Evolutionary conservation across 2,888 invertebrate genomes (phyloP).

Genomic region (Urechis unicinctus): DNA sequence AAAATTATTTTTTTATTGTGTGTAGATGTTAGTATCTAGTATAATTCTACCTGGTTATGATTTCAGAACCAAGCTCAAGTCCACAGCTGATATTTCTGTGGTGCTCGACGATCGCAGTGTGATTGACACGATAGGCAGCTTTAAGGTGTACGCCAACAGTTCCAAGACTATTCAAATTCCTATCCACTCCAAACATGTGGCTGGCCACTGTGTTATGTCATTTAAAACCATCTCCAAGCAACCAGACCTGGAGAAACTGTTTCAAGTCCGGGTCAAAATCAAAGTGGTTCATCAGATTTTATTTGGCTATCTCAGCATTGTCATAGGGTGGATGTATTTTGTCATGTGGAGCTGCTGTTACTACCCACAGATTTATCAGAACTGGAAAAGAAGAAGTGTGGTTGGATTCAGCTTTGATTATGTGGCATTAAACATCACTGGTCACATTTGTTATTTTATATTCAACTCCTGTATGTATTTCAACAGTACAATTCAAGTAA

Average conservation of each 20-base stretch:
- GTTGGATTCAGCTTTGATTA: constrained; percentile 21
- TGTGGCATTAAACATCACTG: constrained; percentile 15
- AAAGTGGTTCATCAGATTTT: constrained; percentile 15
- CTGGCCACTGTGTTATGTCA: constrained; percentile 15
- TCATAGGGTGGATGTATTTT: constrained; percentile 18
- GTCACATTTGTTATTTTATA: constrained; percentile 17
- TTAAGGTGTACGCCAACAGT: constrained; percentile 6
- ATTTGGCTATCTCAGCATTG: constrained; percentile 14
- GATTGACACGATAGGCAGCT: constrained; percentile 9
- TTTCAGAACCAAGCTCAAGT: constrained; percentile 9
- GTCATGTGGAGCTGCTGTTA: constrained; percentile 12
- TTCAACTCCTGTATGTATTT: constrained; percentile 17
- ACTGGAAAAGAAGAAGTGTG: constrained; percentile 14
- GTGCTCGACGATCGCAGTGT: constrained; percentile 10
- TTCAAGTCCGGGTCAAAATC: constrained; percentile 9
- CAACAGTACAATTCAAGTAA: constrained; percentile 15
- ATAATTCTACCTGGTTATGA: neutral
- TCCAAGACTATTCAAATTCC: constrained; percentile 7
- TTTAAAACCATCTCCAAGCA: constrained; percentile 10
- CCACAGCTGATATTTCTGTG: constrained; percentile 6
- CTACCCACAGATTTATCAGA: constrained; percentile 20
- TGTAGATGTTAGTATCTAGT: neutral
- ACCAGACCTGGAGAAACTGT: constrained; percentile 8
- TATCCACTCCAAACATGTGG: constrained; percentile 11
- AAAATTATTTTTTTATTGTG: neutral